phyloP scores from a whole-genome alignment of 1,140 invertebrate species.

The Brachionus manjavacas region DNA sequence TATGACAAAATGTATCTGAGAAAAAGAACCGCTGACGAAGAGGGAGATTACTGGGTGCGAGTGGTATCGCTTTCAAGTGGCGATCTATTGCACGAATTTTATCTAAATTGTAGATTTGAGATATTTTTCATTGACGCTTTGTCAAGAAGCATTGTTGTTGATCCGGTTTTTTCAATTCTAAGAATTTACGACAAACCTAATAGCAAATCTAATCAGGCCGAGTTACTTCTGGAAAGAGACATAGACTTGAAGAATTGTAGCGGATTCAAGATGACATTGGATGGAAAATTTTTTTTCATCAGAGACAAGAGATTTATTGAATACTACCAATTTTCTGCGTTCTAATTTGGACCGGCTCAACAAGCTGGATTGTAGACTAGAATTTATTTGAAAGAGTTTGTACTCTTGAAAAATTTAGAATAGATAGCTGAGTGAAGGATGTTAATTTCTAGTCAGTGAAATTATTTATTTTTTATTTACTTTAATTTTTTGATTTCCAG shows the following conservation, averaged over 20 bases:
- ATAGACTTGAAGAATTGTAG: conserved; percentile 10
- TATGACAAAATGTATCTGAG: neutral
- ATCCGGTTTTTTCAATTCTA: neutral
- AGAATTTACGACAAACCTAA: conserved; percentile 15
- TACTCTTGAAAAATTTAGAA: neutral
- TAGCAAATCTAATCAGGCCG: conserved; percentile 7
- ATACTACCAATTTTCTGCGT: conserved; percentile 10
- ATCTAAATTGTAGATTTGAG: conserved; percentile 9
- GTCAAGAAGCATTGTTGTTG: neutral
- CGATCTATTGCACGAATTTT: neutral
- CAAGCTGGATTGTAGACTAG: neutral
- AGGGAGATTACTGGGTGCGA: conserved; percentile 13
- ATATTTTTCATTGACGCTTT: neutral
- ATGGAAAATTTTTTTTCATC: conserved; percentile 19
- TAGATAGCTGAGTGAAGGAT: neutral
- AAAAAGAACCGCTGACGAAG: neutral
- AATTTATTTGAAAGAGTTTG: neutral
- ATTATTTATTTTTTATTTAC: neutral
- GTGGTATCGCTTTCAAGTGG: neutral
- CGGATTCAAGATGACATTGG: neutral
- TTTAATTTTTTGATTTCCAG: neutral
- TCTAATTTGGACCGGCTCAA: neutral
- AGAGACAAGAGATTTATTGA: neutral
- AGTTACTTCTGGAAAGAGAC: neutral
- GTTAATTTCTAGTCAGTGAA: neutral